These are phyloP conservation scores for Dufourea novaeangliae DNA, from an alignment of 1,140 invertebrate species.

Conservation along the genomic window DNA sequence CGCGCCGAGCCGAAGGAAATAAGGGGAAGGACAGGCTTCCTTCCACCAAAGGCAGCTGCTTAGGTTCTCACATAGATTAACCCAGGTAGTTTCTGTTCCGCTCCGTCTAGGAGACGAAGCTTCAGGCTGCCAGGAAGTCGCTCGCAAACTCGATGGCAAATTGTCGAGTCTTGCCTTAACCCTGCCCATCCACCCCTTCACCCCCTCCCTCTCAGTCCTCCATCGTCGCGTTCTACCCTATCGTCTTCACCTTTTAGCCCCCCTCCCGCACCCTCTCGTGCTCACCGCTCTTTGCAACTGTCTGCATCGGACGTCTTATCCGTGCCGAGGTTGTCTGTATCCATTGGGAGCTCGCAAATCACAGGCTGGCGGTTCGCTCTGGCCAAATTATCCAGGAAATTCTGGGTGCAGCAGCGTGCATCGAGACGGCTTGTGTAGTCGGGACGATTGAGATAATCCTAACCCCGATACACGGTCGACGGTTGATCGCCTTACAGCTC, in stretches of 20 bases:
- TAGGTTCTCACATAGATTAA: conserved; percentile 75
- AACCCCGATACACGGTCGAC: conserved; percentile 36
- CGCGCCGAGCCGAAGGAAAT: conserved; percentile 54
- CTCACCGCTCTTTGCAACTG: conserved; percentile 42
- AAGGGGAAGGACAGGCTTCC: conserved; percentile 61
- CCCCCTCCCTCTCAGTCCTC: conserved; percentile 5
- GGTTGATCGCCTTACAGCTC: conserved; percentile 51
- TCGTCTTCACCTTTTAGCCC: no score
- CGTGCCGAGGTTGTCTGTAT: conserved; percentile 53
- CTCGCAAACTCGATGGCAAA: conserved; percentile 68
- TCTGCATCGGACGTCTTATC: conserved; percentile 54
- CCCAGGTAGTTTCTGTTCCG: conserved; percentile 67
- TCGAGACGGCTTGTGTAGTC: conserved; percentile 25
- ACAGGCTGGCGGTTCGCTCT: conserved; percentile 57
- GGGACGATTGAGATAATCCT: conserved; percentile 52
- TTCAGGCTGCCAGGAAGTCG: conserved; percentile 68
- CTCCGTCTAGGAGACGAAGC: conserved; percentile 60
- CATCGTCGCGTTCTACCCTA: neutral
- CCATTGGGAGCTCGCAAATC: conserved; percentile 69
- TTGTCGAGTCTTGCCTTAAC: conserved; percentile 60
- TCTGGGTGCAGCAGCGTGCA: conserved; percentile 43
- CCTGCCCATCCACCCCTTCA: neutral
- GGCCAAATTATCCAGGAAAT: conserved; percentile 71
- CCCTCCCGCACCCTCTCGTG: conserved; percentile 10
- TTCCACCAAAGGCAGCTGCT: conserved; percentile 62